These are phyloP conservation scores for Serilophus lunatus DNA, from an alignment of 2,113 vertebrate genomes.

Conservation along the genomic window DNA sequence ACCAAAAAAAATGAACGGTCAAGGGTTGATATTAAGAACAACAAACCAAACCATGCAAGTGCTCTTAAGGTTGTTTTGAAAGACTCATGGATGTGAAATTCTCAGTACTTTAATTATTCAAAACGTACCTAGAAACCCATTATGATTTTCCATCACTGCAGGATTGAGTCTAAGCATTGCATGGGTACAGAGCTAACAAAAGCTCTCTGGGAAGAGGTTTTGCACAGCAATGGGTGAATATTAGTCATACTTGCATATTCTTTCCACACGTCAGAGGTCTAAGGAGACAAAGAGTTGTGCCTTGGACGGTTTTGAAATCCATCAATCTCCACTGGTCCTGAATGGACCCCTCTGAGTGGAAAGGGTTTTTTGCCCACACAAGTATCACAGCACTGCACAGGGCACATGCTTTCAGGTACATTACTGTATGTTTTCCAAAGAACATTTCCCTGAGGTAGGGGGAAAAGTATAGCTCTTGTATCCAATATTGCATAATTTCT, in stretches of 20 bases:
- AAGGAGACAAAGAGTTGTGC: not conserved
- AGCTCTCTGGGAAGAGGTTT: not conserved
- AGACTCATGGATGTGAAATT: not conserved
- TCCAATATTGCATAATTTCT: not conserved
- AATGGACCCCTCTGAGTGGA: not conserved
- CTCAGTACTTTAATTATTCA: not conserved
- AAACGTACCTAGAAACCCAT: not conserved
- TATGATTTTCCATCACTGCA: not conserved
- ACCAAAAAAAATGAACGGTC: not conserved
- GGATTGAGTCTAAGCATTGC: not conserved
- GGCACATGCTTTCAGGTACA: not conserved
- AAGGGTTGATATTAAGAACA: not conserved
- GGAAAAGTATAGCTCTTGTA: not conserved
- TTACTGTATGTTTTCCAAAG: not conserved
- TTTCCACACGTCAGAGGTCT: not conserved
- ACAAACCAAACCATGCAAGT: not conserved
- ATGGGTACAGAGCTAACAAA: not conserved
- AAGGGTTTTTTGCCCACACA: not conserved
- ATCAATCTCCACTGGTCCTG: not conserved
- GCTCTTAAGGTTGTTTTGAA: not conserved
- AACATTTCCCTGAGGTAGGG: not conserved
- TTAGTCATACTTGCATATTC: conserved; percentile 13
- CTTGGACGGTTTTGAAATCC: not conserved
- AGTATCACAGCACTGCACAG: not conserved
- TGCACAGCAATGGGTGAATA: not conserved